A percentile compares a stretch with the other conserved stretches of the same genome.
These are phyloP conservation scores for Murina feae DNA, from an alignment of 2,113 vertebrate genomes.

Conservation along the genomic window DNA sequence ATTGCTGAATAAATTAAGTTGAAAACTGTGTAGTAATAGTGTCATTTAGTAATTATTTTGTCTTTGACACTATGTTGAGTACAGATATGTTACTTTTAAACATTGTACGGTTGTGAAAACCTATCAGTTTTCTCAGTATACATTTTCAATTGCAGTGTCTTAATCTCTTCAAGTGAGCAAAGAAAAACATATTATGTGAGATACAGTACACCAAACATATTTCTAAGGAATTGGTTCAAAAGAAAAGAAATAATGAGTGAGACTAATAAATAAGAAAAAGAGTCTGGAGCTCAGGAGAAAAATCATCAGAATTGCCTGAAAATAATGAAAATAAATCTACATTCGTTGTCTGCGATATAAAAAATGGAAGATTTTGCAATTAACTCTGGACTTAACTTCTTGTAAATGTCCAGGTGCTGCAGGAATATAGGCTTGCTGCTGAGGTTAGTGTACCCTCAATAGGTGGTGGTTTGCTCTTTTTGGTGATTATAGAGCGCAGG, in stretches of 20 bases:
- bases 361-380: neutral
- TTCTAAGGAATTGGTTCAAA: slow-evolving; percentile 49
- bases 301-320: slow-evolving; percentile 7
- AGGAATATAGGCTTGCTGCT: neutral
- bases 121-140: slow-evolving; percentile 23
- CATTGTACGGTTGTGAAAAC: slow-evolving; percentile 10
- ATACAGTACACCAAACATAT: slow-evolving; percentile 44
- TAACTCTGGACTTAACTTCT: neutral
- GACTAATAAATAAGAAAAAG: slow-evolving; percentile 36
- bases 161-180: slow-evolving; percentile 55
- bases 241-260: slow-evolving; percentile 47
- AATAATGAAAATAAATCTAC: neutral
- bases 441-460: neutral
- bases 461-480: neutral
- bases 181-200: slow-evolving; percentile 27
- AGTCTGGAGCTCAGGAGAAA: neutral
- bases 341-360: neutral
- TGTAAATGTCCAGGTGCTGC: neutral
- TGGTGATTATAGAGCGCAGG: neutral
- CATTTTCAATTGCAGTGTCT: slow-evolving; percentile 40
- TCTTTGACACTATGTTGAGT: slow-evolving; percentile 42
- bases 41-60: slow-evolving; percentile 34
- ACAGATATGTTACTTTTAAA: slow-evolving; percentile 45
- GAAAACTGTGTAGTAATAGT: slow-evolving; percentile 26
- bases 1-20: slow-evolving; percentile 50